phyloP scores from a whole-genome alignment of 2,113 vertebrate species.

The Girardinichthys multiradiatus region DNA sequence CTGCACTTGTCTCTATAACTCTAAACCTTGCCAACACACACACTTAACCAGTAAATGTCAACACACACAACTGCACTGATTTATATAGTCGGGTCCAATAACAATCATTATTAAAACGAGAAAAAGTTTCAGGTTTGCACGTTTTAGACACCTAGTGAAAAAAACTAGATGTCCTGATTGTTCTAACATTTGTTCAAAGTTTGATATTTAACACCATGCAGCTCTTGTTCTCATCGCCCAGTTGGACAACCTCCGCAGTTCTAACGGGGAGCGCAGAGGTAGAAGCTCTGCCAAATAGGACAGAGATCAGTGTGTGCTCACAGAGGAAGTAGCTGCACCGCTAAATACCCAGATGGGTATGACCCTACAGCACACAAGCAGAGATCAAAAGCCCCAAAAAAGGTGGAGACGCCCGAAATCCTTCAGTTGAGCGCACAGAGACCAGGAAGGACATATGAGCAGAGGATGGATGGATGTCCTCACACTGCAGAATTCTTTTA shows the following conservation, averaged over 20 bases:
- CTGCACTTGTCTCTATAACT: neutral
- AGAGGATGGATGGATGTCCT: neutral
- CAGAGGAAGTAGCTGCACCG: slow-evolving; percentile 47
- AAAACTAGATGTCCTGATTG: neutral
- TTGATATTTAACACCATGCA: slow-evolving; percentile 46
- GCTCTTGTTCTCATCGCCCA: slow-evolving; percentile 31
- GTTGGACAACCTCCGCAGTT: slow-evolving; percentile 49
- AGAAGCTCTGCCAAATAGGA: slow-evolving; percentile 29
- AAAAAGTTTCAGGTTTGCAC: neutral
- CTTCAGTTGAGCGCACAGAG: slow-evolving; percentile 17
- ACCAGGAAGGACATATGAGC: slow-evolving; percentile 15
- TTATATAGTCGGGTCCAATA: neutral
- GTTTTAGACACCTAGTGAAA: neutral
- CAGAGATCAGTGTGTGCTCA: slow-evolving; percentile 26
- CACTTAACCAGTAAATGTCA: neutral
- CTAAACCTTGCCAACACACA: neutral
- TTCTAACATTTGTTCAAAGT: slow-evolving; percentile 44
- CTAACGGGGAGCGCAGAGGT: slow-evolving; percentile 29
- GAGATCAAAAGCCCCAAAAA: slow-evolving; percentile 21
- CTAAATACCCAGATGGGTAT: slow-evolving; percentile 8
- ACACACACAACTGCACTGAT: neutral
- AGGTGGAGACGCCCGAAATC: slow-evolving; percentile 13
- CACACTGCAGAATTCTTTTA: slow-evolving; percentile 13
- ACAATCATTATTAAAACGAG: neutral
- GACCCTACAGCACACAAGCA: slow-evolving; percentile 11